Percentiles rank a stretch among this genome's conserved stretches.
These are phyloP conservation scores for Melanostoma mellinum DNA, from an alignment of 2,888 invertebrate genomes.

Conservation along the genomic window DNA sequence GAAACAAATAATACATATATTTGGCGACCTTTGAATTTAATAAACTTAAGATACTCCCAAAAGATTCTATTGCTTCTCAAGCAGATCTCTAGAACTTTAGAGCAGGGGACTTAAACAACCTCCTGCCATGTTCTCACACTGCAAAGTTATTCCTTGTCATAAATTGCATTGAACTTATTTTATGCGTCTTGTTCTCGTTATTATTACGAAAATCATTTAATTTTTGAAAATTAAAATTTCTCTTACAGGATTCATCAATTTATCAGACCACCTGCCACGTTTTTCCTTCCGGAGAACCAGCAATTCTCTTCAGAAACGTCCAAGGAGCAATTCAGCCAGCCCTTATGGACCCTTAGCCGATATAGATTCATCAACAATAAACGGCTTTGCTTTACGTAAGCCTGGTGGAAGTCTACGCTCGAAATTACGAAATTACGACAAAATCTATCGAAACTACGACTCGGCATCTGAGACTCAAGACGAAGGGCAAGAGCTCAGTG, in stretches of 20 bases:
- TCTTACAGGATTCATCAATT: constrained; percentile 58
- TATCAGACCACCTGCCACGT: constrained; percentile 65
- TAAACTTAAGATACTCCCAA: too few species aligned
- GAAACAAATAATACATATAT: too few species aligned
- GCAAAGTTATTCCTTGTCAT: too few species aligned
- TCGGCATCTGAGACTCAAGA: constrained; percentile 44
- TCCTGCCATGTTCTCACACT: too few species aligned
- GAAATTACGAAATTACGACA: constrained; percentile 68
- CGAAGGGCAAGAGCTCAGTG: constrained; percentile 54
- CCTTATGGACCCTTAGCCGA: constrained; percentile 60
- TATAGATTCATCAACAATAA: constrained; percentile 37
- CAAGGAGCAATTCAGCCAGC: constrained; percentile 63
- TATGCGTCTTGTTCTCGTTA: too few species aligned
- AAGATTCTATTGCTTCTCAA: too few species aligned
- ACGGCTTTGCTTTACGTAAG: constrained; percentile 58
- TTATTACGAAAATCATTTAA: background rate
- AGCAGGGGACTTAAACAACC: too few species aligned
- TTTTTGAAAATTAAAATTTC: constrained; percentile 1
- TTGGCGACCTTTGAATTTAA: too few species aligned
- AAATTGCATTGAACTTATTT: too few species aligned
- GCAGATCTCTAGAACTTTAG: too few species aligned
- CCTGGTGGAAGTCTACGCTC: constrained; percentile 67
- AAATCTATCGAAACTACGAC: constrained; percentile 63
- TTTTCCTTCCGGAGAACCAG: constrained; percentile 52
- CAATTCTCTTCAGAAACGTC: constrained; percentile 51